Percentiles rank a stretch among this genome's conserved stretches.
Conservation (phyloP, 2,113 vertebrate species). For the Xiphias gladius region DNA sequence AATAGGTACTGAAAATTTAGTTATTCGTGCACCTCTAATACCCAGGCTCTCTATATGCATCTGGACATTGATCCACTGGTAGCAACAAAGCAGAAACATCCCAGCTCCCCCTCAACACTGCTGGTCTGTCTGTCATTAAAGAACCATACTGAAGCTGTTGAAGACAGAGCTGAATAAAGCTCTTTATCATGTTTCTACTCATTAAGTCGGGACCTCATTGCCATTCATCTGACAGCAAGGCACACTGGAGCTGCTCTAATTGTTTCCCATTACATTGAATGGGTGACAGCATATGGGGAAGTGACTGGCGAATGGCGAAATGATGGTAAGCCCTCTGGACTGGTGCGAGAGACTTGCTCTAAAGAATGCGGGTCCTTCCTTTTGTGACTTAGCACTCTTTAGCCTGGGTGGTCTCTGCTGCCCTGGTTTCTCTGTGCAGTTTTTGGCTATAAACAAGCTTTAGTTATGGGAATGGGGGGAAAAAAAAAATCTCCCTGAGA, state of each 20-base stretch:
- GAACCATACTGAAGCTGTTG: constrained; percentile 15
- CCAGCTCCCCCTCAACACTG: constrained; percentile 4
- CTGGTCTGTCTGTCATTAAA: constrained; percentile 27
- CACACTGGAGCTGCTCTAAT: constrained; percentile 62
- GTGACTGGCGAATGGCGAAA: constrained; percentile 23
- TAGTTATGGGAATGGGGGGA: constrained; percentile 10
- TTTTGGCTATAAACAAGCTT: constrained; percentile 27
- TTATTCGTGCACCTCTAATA: neutral
- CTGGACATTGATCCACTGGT: constrained; percentile 29
- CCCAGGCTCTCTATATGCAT: neutral
- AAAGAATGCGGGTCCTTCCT: constrained; percentile 7
- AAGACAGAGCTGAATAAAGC: constrained; percentile 62
- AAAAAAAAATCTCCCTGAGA: neutral
- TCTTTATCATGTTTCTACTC: constrained; percentile 72
- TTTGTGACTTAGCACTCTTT: constrained; percentile 29
- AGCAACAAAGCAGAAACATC: constrained; percentile 12
- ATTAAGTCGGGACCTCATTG: constrained; percentile 66
- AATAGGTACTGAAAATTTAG: neutral
- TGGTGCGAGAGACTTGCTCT: constrained; percentile 34
- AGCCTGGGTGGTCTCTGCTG: constrained; percentile 48
- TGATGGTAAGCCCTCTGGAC: constrained; percentile 55
- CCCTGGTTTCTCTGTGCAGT: constrained; percentile 31
- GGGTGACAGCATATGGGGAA: constrained; percentile 52
- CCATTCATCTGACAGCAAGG: constrained; percentile 61
- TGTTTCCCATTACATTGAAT: constrained; percentile 63